phyloP scores from a whole-genome alignment of 2,113 vertebrate species.

The Butastur rufipennis region DNA sequence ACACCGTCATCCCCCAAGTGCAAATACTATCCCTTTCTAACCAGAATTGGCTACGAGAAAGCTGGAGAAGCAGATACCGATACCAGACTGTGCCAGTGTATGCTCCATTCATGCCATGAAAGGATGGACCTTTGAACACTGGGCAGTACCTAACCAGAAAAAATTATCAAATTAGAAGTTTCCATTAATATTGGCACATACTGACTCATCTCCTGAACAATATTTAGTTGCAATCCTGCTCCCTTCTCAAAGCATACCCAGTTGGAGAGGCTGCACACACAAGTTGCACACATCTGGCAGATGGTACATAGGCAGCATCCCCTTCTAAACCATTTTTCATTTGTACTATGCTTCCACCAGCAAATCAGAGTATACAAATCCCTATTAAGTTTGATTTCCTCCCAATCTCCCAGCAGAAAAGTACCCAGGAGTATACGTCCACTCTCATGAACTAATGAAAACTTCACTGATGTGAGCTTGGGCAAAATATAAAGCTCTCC shows the following conservation, averaged over 20 bases:
- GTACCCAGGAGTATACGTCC: not conserved
- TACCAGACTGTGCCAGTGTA: not conserved
- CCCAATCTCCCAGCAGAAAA: not conserved
- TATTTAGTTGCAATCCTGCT: not conserved
- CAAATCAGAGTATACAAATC: not conserved
- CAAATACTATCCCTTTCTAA: constrained; percentile 23
- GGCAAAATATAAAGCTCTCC: not conserved
- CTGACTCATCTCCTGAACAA: not conserved
- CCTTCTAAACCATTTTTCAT: not conserved
- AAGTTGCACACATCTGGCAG: not conserved
- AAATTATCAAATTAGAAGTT: not conserved
- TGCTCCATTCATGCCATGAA: not conserved
- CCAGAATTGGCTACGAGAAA: not conserved
- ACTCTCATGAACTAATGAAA: not conserved
- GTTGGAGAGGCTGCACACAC: not conserved
- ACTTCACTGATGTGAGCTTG: not conserved
- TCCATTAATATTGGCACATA: not conserved
- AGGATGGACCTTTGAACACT: not conserved
- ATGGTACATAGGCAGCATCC: rapidly evolving
- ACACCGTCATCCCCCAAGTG: not conserved
- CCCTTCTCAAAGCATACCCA: not conserved
- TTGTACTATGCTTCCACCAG: rapidly evolving
- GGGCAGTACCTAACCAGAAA: not conserved
- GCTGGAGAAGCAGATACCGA: not conserved
- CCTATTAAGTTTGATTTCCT: not conserved